phyloP scores from a whole-genome alignment of 2,888 invertebrate genomes.

The Matsumyia berberina region DNA sequence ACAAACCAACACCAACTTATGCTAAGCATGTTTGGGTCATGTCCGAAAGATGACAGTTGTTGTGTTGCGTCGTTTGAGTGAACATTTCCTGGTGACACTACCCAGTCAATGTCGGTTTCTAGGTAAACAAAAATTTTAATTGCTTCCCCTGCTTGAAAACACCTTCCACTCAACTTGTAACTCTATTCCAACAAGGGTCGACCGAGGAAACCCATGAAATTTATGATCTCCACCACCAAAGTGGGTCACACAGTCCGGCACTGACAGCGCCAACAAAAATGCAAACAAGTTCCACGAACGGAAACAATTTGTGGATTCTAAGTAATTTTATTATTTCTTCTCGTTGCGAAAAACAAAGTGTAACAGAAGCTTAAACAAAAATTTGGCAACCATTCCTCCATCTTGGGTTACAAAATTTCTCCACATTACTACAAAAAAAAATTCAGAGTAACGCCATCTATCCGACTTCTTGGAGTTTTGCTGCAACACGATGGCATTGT shows the following conservation, averaged over 20 bases:
- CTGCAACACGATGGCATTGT: slow-evolving; percentile 30
- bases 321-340: slow-evolving; percentile 27
- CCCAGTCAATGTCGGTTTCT: background rate
- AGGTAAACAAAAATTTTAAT: slow-evolving; percentile 19
- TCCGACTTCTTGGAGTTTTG: slow-evolving; percentile 21
- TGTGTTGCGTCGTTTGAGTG: background rate
- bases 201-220: background rate
- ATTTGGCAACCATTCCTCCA: slow-evolving; percentile 45
- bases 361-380: slow-evolving; percentile 49
- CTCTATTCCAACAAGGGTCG: slow-evolving; percentile 11
- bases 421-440: slow-evolving; percentile 23
- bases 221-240: slow-evolving; percentile 15
- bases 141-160: slow-evolving; percentile 1
- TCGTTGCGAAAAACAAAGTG: slow-evolving; percentile 39
- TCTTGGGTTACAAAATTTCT: slow-evolving; percentile 50
- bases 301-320: slow-evolving; percentile 18
- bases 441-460: slow-evolving; percentile 67
- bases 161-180: no score
- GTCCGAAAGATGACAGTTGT: slow-evolving; percentile 17
- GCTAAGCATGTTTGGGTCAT: slow-evolving; percentile 40
- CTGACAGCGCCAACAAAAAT: background rate
- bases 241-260: slow-evolving; percentile 40
- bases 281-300: slow-evolving; percentile 50
- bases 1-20: slow-evolving; percentile 7
- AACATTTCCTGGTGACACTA: slow-evolving; percentile 8